These are phyloP conservation scores for Sminthopsis crassicaudata DNA, from an alignment of 2,113 vertebrate genomes.

Conservation along the genomic window DNA sequence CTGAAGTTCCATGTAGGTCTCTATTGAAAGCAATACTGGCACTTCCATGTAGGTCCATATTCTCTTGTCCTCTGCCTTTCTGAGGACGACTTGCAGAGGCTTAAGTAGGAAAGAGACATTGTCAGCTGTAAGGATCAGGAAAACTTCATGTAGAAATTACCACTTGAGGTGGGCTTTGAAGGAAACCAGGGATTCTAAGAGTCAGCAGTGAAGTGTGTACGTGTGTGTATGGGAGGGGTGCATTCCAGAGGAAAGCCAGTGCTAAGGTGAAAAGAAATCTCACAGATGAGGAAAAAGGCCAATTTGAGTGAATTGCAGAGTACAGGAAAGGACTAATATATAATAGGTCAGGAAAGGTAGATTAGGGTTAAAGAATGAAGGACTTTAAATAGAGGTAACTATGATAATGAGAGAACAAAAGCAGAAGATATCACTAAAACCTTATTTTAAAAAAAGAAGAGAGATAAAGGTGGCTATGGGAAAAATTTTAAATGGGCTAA, in stretches of 20 bases:
- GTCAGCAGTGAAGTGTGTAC: not conserved
- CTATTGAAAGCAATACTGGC: not conserved
- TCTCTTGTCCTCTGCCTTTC: not conserved
- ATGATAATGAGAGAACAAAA: not conserved
- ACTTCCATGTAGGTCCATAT: not conserved
- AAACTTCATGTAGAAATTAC: not conserved
- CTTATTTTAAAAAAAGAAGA: not conserved
- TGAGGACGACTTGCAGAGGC: not conserved
- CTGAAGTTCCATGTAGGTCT: not conserved
- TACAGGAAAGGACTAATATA: not conserved
- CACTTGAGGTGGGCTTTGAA: not conserved
- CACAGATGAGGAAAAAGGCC: not conserved
- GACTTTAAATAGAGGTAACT: not conserved
- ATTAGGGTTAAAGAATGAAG: not conserved
- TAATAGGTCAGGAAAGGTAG: not conserved
- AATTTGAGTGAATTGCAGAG: not conserved
- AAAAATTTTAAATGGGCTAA: not conserved
- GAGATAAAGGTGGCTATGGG: not conserved
- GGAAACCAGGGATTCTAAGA: not conserved
- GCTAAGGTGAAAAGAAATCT: not conserved
- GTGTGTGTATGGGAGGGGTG: too few species aligned
- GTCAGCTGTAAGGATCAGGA: not conserved
- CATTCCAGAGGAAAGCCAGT: not conserved
- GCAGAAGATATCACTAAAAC: not conserved
- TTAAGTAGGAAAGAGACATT: not conserved